Percentiles rank a stretch among this genome's conserved stretches.
Evolutionary conservation across 2,113 vertebrate species (phyloP).

Genomic region (Clupea harengus): DNA sequence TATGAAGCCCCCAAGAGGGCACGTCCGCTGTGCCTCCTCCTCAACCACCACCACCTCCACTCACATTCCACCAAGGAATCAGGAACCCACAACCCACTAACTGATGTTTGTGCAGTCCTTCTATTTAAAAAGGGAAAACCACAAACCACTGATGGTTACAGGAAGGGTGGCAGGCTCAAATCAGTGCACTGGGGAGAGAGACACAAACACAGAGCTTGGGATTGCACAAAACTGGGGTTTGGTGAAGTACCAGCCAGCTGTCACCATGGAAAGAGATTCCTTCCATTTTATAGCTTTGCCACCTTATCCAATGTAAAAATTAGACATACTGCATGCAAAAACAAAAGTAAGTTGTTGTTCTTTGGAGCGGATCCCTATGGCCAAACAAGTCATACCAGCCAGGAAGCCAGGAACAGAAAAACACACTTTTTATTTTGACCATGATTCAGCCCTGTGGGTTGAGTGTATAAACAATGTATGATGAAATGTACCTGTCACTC

Average conservation of each 20-base stretch:
- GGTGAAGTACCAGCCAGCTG: neutral
- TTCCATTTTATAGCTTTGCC: neutral
- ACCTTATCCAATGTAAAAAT: neutral
- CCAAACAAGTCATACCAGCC: neutral
- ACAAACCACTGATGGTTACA: constrained; percentile 18
- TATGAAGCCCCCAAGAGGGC: neutral
- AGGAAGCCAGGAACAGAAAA: neutral
- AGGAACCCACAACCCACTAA: constrained; percentile 25
- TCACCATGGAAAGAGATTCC: neutral
- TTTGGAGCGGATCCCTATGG: neutral
- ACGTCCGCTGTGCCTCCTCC: constrained; percentile 13
- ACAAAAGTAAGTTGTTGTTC: neutral
- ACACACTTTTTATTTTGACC: neutral
- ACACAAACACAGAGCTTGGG: neutral
- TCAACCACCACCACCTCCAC: constrained; percentile 12
- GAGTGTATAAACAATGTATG: neutral
- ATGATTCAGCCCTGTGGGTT: neutral
- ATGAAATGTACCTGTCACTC: neutral
- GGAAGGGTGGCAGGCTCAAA: constrained; percentile 28
- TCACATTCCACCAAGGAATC: constrained; percentile 22
- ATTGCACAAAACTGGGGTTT: neutral
- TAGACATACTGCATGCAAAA: neutral
- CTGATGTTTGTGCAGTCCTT: constrained; percentile 39
- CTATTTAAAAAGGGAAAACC: constrained; percentile 37
- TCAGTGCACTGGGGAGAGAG: neutral